Percentiles rank a stretch among this genome's conserved stretches.
phyloP scores from a whole-genome alignment of 2,797 vertebrate genomes.

The Gymnoscopelus braueri region DNA sequence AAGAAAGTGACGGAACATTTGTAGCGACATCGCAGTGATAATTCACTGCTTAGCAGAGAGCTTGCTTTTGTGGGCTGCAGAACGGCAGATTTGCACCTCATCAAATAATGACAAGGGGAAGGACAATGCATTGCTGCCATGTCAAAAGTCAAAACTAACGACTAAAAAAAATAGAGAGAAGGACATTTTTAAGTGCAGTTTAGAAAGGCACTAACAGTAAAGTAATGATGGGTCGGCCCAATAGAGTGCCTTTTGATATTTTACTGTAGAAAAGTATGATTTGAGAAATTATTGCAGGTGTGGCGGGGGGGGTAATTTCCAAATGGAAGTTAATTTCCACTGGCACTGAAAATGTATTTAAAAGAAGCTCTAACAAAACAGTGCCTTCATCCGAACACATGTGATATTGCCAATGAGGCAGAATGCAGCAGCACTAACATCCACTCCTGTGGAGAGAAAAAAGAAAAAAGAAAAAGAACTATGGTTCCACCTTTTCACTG shows the following conservation, averaged over 20 bases:
- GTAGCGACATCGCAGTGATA: neutral
- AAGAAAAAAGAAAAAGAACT: constrained; percentile 23
- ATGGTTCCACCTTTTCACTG: constrained; percentile 43
- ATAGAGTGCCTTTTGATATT: neutral
- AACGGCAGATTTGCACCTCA: neutral
- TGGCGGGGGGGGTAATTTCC: neutral
- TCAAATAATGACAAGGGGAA: constrained; percentile 1
- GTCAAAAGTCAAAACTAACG: neutral
- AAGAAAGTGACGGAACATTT: neutral
- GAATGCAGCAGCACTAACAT: constrained; percentile 2
- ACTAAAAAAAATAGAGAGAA: neutral
- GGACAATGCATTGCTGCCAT: neutral
- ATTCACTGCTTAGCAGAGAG: neutral
- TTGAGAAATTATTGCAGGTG: neutral
- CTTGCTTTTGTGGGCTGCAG: neutral
- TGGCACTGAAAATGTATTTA: neutral
- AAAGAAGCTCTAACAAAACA: neutral
- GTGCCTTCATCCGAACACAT: neutral
- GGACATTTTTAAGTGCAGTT: neutral
- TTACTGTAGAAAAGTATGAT: neutral
- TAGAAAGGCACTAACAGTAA: neutral
- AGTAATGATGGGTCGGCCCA: no score
- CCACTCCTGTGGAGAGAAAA: neutral
- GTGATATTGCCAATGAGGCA: constrained; percentile 3
- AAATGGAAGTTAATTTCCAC: neutral